Base-by-base conservation (phyloP, 2,888 invertebrate genomes). In the Minunthozetes semirufus region DNA sequence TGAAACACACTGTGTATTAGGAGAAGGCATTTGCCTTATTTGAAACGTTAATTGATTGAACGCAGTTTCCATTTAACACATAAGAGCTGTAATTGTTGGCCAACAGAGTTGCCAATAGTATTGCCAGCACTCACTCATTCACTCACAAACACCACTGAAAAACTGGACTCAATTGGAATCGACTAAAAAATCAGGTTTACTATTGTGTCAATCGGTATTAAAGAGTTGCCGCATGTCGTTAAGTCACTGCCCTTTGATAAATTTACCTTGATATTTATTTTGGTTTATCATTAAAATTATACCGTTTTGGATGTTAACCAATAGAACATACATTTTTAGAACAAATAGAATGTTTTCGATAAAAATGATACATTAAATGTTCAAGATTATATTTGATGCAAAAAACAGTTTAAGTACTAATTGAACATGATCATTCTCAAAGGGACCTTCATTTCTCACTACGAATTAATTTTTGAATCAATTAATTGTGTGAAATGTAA, bases 21-120 rank as follows among this genome's bases (percentile, higher is more conserved):
- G 11, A 19, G 50, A 50, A 50, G 19, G 50, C 50, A 50, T 50
- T 50, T 50, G 50, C 50, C 50, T 50, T 50, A 50, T 50, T 19
- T 50, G n/a, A 50, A 50, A n/a, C 50, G 50, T 50, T 50, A 50
- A 50, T 50, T 50, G 50, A 50, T 50, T 50, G 50, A 50, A 50
- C 50, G 50, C 50, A 2, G 19, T 9, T 19, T 50, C 19, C 50
- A 50, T 19, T 50, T 50, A n/a, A 50, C n/a, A n/a, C n/a, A 50
- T 50, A 19, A 50, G 50, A 42, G 13, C 42, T 42, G 42, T 42
- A 42, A 42, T 42, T 42, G 42, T 42, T 4, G 11, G 42, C 42
- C n/a, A 9, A 42, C 6, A 48, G 48, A 9, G n/a, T 48, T 48
- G n/a, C 48, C n/a, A n/a, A 48, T 3, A 19, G 5, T 50, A 13